Evolutionary conservation across 2,888 invertebrate species (phyloP).

Genomic region (Morpho helenor): DNA sequence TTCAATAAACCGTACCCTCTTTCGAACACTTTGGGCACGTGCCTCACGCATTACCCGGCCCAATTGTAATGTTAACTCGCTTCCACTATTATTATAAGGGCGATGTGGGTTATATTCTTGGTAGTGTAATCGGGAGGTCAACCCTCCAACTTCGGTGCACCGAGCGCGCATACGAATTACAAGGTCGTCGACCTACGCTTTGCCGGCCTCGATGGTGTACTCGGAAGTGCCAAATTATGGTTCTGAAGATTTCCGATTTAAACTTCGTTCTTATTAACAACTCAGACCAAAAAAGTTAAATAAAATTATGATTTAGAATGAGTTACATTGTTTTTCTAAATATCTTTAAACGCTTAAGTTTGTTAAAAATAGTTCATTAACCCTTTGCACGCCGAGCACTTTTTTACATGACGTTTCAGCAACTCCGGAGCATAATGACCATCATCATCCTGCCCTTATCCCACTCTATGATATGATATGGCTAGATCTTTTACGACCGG

Average conservation of each 20-base stretch:
- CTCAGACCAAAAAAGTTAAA: too few species aligned
- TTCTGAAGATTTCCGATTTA: constrained; percentile 13
- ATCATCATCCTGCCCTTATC: too few species aligned
- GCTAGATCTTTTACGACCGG: too few species aligned
- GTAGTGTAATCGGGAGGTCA: constrained; percentile 33
- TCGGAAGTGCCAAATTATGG: constrained; percentile 38
- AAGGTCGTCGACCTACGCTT: constrained; percentile 56
- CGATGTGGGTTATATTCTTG: constrained; percentile 23
- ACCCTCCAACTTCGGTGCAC: constrained; percentile 26
- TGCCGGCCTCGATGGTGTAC: constrained; percentile 38
- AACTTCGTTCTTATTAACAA: neutral
- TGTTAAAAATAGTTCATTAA: too few species aligned
- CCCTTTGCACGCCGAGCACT: too few species aligned
- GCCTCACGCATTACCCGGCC: constrained; percentile 24
- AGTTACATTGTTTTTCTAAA: neutral
- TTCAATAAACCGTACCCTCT: constrained; percentile 23
- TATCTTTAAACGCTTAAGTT: too few species aligned
- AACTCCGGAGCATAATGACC: too few species aligned
- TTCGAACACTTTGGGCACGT: constrained; percentile 29
- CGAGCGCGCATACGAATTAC: constrained; percentile 44
- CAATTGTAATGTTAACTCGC: constrained; percentile 27
- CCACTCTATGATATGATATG: too few species aligned
- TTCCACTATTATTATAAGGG: constrained; percentile 26
- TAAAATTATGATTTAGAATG: neutral
- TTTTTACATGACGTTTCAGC: too few species aligned